Percentiles rank a stretch among this genome's conserved stretches.
Evolutionary conservation across 2,797 vertebrate species (phyloP).

Genomic region (Rhadinocentrus ornatus): DNA sequence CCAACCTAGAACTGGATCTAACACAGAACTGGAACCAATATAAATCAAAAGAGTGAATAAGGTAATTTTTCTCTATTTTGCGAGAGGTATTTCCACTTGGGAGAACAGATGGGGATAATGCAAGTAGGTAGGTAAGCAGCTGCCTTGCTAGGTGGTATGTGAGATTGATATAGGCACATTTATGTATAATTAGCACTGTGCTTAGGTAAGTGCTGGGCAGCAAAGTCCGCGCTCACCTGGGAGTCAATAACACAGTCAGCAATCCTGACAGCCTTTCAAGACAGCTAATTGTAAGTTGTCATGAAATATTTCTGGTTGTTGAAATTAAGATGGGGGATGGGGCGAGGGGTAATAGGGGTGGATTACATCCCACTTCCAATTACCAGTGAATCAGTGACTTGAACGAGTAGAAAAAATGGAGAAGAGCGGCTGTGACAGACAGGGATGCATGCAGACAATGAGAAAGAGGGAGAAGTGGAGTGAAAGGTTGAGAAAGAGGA

Average conservation of each 20-base stretch:
- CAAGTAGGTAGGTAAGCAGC: conserved; percentile 1
- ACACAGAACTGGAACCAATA: neutral
- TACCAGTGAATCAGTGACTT: conserved; percentile 70
- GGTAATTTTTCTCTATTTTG: neutral
- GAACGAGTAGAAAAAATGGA: conserved; percentile 43
- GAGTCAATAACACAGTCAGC: conserved; percentile 74
- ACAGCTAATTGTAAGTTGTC: conserved; percentile 82
- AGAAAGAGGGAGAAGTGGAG: conserved; percentile 22
- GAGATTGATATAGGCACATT: conserved; percentile 67
- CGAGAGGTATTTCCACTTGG: conserved; percentile 1
- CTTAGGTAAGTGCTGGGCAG: conserved; percentile 61
- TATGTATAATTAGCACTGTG: conserved; percentile 67
- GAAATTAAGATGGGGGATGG: conserved; percentile 31
- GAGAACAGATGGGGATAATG: neutral
- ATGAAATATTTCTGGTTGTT: conserved; percentile 70
- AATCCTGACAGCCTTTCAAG: conserved; percentile 60
- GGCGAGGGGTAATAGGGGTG: neutral
- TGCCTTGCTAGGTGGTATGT: neutral
- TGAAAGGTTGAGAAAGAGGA: conserved; percentile 11
- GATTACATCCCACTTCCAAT: conserved; percentile 70
- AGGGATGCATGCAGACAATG: conserved; percentile 40
- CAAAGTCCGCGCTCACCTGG: conserved; percentile 60
- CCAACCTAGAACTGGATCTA: neutral
- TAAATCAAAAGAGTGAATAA: neutral
- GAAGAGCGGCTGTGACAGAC: conserved; percentile 52